phyloP scores from a whole-genome alignment of 2,888 invertebrate genomes.

The Agriopis marginaria region DNA sequence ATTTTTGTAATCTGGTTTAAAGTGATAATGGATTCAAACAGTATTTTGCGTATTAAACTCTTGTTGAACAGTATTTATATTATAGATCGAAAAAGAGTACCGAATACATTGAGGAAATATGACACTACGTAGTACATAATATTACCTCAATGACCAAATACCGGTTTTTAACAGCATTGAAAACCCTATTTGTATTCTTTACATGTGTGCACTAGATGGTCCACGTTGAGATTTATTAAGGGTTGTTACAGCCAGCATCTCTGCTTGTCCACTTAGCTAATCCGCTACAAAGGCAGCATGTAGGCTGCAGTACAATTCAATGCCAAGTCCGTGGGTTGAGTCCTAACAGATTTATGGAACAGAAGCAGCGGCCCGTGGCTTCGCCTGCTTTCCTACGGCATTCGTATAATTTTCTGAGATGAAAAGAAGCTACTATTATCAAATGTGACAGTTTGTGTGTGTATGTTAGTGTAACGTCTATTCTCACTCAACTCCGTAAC shows the following conservation, averaged over 20 bases:
- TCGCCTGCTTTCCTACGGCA: neutral
- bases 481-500: too few relatives aligned
- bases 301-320: constrained; percentile 46
- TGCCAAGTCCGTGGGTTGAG: constrained; percentile 48
- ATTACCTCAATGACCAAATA: too few relatives aligned
- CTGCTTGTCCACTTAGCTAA: constrained; percentile 32
- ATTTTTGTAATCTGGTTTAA: too few relatives aligned
- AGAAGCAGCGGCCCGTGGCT: neutral
- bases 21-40: too few relatives aligned
- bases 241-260: constrained; percentile 19
- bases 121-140: too few relatives aligned
- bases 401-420: neutral
- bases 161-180: neutral
- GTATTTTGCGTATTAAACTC: too few relatives aligned
- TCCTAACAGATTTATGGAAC: constrained; percentile 61
- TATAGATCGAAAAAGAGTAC: too few relatives aligned
- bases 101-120: too few relatives aligned
- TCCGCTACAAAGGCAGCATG: constrained; percentile 40
- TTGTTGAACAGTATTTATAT: too few relatives aligned
- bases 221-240: constrained; percentile 20
- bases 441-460: too few relatives aligned
- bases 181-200: neutral
- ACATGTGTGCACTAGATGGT: neutral
- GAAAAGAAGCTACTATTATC: too few relatives aligned
- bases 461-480: too few relatives aligned